Evolutionary conservation across 2,888 invertebrate genomes (phyloP), one percentile per base, ranked within the genome.

Genomic region (Macroteleia sp.): DNA sequence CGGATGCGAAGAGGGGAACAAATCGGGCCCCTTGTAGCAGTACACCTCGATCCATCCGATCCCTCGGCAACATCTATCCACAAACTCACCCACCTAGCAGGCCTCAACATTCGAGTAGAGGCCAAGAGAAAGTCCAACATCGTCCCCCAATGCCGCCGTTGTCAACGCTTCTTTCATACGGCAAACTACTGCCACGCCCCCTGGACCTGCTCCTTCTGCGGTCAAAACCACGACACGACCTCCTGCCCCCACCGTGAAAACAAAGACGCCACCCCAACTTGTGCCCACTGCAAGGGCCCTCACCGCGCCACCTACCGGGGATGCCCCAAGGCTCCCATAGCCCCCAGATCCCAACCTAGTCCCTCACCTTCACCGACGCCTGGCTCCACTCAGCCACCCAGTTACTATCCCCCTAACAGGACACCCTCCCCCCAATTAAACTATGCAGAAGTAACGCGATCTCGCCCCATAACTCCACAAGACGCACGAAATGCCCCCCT

Each of bases 131-230:
- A 61, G 22, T 44, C 48, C 1, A 54, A 46, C 30, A 10, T 19
- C 4, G 25, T 69, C 5, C 54, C 69, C 0, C 57, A 71, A 20
- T 57, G 46, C 16, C 34, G 28, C 0, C 34, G 62, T 1, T 69
- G 50, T 20, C 62, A 42, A 20, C 10, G 52, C 9, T 71, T 46
- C 3, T 16, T 12, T 1, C 71, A 71, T 19, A 71, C 54, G 14
- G 56, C 57, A 9, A 46, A 71, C 16, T 62, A 71, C 30, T 71
- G 61, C 39, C 28, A 28, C 1, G 46, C 61, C 10, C 10, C 39
- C 1, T 64, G 57, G 64, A 32, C 9, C 1, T 73, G 56, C 57
- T 14, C 48, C 9, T 57, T 73, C 50, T 73, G 73, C 28, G 9
- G 22, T 9, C 10, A 39, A 17, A 16, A 10, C 19, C 42, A 73